Percentiles rank a stretch among this genome's conserved stretches.
These are phyloP conservation scores for Myathropa florea DNA, from an alignment of 2,888 invertebrate genomes.

Conservation along the genomic window DNA sequence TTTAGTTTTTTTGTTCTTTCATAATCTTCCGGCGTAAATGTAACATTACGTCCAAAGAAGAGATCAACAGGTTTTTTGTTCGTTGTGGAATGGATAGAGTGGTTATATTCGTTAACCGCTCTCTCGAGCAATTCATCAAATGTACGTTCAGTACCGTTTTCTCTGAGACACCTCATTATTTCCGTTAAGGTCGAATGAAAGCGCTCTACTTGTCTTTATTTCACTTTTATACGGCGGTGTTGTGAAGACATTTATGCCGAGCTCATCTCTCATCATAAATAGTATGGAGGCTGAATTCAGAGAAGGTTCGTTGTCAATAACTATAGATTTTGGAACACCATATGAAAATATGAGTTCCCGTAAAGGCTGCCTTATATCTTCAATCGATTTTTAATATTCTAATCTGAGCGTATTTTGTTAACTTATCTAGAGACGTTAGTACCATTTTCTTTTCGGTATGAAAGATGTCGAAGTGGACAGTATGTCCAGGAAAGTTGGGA, in stretches of 20 bases:
- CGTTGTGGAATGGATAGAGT: conserved; percentile 12
- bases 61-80: conserved; percentile 16
- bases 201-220: neutral
- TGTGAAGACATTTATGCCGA: no score
- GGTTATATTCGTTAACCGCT: conserved; percentile 29
- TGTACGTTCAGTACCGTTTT: neutral
- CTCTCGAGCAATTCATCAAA: conserved; percentile 14
- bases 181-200: neutral
- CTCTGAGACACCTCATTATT: no score
- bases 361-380: no score
- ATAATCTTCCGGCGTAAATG: neutral
- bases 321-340: conserved; percentile 54
- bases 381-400: no score
- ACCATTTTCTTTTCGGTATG: conserved; percentile 11
- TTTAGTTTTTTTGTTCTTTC: no score
- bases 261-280: no score
- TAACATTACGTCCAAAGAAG: conserved; percentile 19
- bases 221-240: conserved; percentile 14
- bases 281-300: no score
- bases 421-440: conserved; percentile 28
- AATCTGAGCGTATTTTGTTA: conserved; percentile 33
- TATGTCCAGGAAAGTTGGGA: conserved; percentile 49
- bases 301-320: conserved; percentile 63
- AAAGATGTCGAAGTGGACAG: conserved; percentile 32
- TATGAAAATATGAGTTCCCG: conserved; percentile 49